Base-by-base conservation (phyloP, 1,140 invertebrate genomes). In the Drosophila kurseongensis region DNA sequence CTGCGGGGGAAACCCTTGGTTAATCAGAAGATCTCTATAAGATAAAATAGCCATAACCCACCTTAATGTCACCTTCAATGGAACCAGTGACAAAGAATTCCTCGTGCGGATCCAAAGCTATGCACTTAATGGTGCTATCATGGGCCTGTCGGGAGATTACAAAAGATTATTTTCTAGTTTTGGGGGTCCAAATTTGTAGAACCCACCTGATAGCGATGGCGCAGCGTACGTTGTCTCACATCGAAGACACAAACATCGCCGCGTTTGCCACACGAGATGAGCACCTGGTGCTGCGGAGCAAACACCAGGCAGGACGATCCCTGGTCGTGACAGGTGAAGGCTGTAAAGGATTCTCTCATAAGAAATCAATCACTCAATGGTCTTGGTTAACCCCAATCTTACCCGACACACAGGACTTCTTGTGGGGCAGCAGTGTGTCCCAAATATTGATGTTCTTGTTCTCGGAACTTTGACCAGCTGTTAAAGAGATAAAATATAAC, bases 1-100 rank as follows among this genome's bases (percentile, higher is more conserved):
- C 98, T 99, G 91, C 4, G 92, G 80, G 13, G 44, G 38, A 7
- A 36, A 38, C 0, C 41, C 7, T 4, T 4, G 1, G 36, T 59
- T 13, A 59, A 23, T 41, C 18, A 3, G 1, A 47, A 1, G 10
- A 27, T 32, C 16, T 36, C 14, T 8, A 5, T 1, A 10, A 32
- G 29, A 5, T 32, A 12, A 8, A 8, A 3, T 1, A 7, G 13
- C 10, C 1, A 9, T 4, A 10, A 63, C 61, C 68, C 93, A 99
- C 98, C 95, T 99, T 99, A 74, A 99, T 98, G 93, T 99, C 98
- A 23, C 99, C 99, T 93, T 99, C 98, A n/a, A 98, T 97, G 41
- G 98, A 97, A 38, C 98, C 99, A 58, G 98, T 98, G 8, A 98
- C 98, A 93, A 99, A 99, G 93, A 97, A 97, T 93, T 99, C 98